A percentile compares a stretch with the other conserved stretches of the same genome.
Evolutionary conservation across 2,113 vertebrate genomes (phyloP).

Genomic region (Miniopterus natalensis): DNA sequence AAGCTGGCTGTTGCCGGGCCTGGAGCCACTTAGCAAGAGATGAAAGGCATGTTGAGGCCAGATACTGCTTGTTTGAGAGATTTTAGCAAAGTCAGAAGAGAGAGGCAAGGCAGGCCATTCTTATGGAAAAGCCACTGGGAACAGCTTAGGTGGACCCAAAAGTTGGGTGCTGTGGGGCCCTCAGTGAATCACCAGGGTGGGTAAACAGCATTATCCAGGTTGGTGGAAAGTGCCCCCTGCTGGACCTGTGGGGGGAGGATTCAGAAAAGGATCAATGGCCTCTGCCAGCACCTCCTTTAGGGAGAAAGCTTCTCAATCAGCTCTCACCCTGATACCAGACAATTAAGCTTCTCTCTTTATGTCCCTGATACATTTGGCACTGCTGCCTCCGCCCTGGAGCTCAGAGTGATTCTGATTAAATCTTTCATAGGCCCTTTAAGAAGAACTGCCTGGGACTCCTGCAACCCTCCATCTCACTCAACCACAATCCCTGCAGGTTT

Average conservation of each 20-base stretch:
- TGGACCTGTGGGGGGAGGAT: background rate
- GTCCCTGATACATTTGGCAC: background rate
- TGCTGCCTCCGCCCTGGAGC: background rate
- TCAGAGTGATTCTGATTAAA: background rate
- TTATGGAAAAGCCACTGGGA: background rate
- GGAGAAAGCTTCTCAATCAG: background rate
- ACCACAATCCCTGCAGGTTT: background rate
- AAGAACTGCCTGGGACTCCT: background rate
- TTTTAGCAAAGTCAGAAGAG: background rate
- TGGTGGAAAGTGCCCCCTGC: background rate
- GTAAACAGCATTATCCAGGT: background rate
- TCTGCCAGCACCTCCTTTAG: background rate
- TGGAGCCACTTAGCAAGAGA: background rate
- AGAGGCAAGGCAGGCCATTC: background rate
- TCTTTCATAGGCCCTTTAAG: background rate
- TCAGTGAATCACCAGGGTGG: background rate
- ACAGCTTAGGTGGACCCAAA: background rate
- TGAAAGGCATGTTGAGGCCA: background rate
- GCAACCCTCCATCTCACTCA: background rate
- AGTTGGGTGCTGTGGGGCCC: background rate
- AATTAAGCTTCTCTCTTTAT: background rate
- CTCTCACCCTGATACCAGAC: background rate
- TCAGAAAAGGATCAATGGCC: background rate
- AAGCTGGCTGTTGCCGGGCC: background rate
- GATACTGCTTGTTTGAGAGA: background rate